These are phyloP conservation scores for Hipparchia sbordonii DNA, from an alignment of 2,888 invertebrate species.

Conservation along the genomic window DNA sequence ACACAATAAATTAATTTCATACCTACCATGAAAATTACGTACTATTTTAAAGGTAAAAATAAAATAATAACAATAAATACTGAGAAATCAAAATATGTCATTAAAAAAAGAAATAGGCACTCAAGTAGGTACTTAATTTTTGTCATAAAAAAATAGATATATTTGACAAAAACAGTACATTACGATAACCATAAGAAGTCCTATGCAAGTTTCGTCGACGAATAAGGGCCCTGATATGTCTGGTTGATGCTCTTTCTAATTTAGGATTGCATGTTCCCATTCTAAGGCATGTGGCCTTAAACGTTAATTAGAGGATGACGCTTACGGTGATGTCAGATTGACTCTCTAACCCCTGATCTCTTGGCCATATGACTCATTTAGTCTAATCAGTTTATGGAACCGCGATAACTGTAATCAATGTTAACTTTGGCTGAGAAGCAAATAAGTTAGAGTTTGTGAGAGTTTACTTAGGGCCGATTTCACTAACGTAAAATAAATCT, in stretches of 20 bases:
- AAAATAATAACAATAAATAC: no score
- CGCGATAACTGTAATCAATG: constrained; percentile 24
- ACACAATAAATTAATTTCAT: no score
- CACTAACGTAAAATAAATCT: no score
- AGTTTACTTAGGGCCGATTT: not conserved
- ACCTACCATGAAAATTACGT: no score
- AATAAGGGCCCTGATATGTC: constrained; percentile 2
- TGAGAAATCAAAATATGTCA: no score
- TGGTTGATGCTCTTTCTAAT: constrained; percentile 31
- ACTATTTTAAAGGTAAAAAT: no score
- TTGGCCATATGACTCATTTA: constrained; percentile 42
- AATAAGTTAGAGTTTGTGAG: not conserved
- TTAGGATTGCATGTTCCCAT: constrained; percentile 34
- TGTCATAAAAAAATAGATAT: no score
- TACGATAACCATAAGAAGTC: no score
- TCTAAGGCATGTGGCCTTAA: constrained; percentile 34
- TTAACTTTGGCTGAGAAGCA: not conserved
- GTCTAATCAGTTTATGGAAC: constrained; percentile 25
- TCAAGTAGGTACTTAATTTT: no score
- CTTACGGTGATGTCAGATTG: constrained; percentile 42
- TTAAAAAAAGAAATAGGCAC: no score
- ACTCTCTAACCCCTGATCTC: constrained; percentile 43
- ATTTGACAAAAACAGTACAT: no score
- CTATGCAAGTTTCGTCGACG: no score
- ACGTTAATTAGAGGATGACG: constrained; percentile 37